phyloP scores from a whole-genome alignment of 1,140 invertebrate species.

The Arctopsyche grandis region DNA sequence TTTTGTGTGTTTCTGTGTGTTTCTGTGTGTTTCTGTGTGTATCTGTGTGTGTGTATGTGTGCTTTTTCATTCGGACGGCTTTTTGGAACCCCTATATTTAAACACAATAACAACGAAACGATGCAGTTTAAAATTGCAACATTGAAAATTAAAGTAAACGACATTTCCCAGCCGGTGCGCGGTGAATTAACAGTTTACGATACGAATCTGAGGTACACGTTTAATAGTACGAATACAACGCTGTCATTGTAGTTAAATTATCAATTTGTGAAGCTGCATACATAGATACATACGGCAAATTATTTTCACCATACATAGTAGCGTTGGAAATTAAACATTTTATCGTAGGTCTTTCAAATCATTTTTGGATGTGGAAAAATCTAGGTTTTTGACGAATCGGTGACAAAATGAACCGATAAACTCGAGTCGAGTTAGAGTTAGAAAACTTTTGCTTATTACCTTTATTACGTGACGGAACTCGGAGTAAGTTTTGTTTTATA shows the following conservation, averaged over 20 bases:
- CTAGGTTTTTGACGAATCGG: no score
- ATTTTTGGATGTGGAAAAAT: no score
- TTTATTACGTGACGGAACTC: conserved; percentile 2
- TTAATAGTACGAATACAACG: neutral
- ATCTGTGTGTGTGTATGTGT: no score
- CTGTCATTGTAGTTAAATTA: neutral
- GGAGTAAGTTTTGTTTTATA: neutral
- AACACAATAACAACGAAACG: neutral
- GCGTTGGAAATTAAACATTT: no score
- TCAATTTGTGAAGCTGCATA: no score
- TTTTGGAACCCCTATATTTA: no score
- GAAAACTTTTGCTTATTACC: neutral
- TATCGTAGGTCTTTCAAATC: no score
- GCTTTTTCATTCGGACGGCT: no score
- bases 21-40: no score
- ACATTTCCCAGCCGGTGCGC: neutral
- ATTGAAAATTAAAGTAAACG: conserved; percentile 12
- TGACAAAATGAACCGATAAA: no score
- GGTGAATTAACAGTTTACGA: conserved; percentile 5
- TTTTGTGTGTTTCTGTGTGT: no score
- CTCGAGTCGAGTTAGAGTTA: neutral
- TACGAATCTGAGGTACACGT: conserved; percentile 2
- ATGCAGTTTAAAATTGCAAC: conserved; percentile 9
- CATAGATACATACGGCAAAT: no score
- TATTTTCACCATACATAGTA: neutral